These are phyloP conservation scores for Poeciliopsis prolifica DNA, from an alignment of 2,113 vertebrate genomes.

Conservation along the genomic window DNA sequence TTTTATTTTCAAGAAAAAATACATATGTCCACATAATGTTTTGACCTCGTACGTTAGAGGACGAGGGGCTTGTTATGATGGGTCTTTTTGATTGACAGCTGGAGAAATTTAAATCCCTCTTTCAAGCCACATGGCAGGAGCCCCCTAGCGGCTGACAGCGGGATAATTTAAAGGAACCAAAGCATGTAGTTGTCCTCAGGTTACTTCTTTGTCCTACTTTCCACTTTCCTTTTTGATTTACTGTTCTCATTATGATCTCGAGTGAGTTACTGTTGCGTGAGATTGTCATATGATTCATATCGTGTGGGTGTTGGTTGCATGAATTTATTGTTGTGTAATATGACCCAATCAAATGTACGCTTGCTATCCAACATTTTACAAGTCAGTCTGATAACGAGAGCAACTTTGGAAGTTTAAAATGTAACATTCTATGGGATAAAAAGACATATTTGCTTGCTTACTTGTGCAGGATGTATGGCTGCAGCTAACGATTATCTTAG, in stretches of 20 bases:
- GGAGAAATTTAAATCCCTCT: conserved; percentile 76
- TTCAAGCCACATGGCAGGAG: conserved; percentile 69
- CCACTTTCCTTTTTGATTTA: background rate
- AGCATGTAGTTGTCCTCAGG: conserved; percentile 4
- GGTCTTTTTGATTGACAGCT: conserved; percentile 71
- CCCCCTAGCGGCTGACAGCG: conserved; percentile 60
- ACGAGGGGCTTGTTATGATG: conserved; percentile 65
- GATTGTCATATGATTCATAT: background rate
- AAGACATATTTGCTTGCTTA: background rate
- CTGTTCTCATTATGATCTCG: background rate
- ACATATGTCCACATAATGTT: background rate
- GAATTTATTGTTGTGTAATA: conserved; percentile 29
- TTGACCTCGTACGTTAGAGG: conserved; percentile 3
- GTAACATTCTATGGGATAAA: background rate
- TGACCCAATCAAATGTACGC: background rate
- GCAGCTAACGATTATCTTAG: too few species aligned
- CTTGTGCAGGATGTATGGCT: background rate
- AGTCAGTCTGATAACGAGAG: background rate
- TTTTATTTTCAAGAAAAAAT: background rate
- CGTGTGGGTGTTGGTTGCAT: background rate
- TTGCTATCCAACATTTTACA: conserved; percentile 1
- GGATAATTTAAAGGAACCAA: conserved; percentile 50
- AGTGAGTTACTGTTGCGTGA: background rate
- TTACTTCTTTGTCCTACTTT: conserved; percentile 4
- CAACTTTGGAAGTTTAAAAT: background rate